Base-by-base conservation (phyloP, 2,888 invertebrate species). In the Platycheirus rosarum region DNA sequence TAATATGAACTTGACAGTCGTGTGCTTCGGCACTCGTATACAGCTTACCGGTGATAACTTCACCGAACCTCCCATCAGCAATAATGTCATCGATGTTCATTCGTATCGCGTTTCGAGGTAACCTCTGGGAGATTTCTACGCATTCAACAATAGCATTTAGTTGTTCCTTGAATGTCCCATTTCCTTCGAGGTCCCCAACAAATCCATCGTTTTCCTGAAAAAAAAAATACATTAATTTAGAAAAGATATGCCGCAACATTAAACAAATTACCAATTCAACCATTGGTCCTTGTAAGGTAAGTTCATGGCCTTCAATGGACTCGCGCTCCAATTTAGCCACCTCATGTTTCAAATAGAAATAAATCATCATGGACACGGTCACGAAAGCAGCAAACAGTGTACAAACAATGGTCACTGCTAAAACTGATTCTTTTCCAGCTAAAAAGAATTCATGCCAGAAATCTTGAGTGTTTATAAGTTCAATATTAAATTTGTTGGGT, bases 231-330 rank as follows among this genome's bases (percentile, higher is more conserved):
- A 23, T 4, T 23, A 6, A 23, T 4, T 4, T 23, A 23, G 6
- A 23, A 29, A 26, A 0, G 1, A 29, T 8, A 6, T 0, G 40
- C 3, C 7, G 9, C n/a, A n/a, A n/a, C n/a, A n/a, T n/a, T n/a
- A n/a, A n/a, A n/a, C n/a, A n/a, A 44, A 60, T 18, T 60, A 92
- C 92, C 68, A 95, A 93, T 91, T 96, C 96, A 79, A 95, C 93
- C 87, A 95, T 93, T 0, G 96, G 95, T 73, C 95, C 95, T 87
- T 95, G 96, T 18, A 96, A 89, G 0, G 95, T 95, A 91, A 94
- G 90, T 88, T 94, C 94, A 86, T 94, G 94, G 42, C 92, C 92
- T 84, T 93, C 93, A 4, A 92, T 91, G 6, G 91, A 89, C 40
- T 86, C 85, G 0, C 86, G 82, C 51, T 79, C 63, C 9, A 84